phyloP scores from a whole-genome alignment of 2,797 vertebrate species.

The Vespertilio murinus region DNA sequence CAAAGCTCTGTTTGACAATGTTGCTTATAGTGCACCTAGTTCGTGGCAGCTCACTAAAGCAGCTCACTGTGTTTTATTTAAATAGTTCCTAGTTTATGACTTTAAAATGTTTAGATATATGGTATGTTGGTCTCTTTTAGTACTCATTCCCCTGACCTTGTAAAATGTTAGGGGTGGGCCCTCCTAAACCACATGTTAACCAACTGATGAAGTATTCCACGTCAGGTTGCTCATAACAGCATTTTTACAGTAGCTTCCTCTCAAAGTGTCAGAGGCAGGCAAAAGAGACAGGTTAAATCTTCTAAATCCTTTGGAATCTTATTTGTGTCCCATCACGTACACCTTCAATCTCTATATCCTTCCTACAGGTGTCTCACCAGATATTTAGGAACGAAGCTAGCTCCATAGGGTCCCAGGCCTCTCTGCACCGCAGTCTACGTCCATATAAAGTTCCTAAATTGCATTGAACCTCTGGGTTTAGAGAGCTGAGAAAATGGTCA shows the following conservation, averaged over 20 bases:
- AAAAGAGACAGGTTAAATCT: background rate
- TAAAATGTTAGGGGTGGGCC: background rate
- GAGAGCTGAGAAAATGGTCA: background rate
- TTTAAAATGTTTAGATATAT: background rate
- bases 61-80: background rate
- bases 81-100: background rate
- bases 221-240: background rate
- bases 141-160: background rate
- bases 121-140: background rate
- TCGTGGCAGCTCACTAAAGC: background rate
- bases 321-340: background rate
- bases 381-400: background rate
- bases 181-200: background rate
- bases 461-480: background rate
- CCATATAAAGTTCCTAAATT: background rate
- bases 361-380: background rate
- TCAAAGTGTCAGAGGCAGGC: background rate
- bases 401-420: accelerated
- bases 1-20: background rate
- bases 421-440: background rate
- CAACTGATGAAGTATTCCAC: background rate
- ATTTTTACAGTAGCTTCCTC: background rate
- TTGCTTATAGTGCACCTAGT: background rate
- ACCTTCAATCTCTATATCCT: background rate
- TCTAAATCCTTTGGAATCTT: background rate